phyloP scores from a whole-genome alignment of 2,797 vertebrate genomes.

The Psittacula echo region DNA sequence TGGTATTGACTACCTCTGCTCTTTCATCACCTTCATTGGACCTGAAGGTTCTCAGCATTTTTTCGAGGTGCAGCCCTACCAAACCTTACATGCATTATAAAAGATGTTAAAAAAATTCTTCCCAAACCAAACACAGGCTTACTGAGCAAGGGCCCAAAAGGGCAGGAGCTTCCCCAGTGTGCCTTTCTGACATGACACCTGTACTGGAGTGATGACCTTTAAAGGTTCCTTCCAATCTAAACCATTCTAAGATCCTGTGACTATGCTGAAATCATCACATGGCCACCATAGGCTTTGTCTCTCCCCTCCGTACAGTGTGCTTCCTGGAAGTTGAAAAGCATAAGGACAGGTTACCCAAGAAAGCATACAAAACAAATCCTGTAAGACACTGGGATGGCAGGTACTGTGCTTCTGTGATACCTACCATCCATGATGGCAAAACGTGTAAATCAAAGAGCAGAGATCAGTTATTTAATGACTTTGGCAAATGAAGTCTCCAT shows the following conservation, averaged over 20 bases:
- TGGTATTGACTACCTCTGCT: not conserved
- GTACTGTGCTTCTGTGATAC: not conserved
- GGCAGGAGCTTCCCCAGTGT: not conserved
- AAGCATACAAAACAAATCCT: not conserved
- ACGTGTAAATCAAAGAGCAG: not conserved
- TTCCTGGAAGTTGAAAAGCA: not conserved
- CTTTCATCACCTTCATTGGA: not conserved
- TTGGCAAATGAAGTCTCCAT: not conserved
- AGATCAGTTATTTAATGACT: not conserved
- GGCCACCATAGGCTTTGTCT: rapidly evolving
- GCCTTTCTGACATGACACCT: not conserved
- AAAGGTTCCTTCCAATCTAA: not conserved
- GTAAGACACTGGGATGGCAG: not conserved
- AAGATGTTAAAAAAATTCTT: not conserved
- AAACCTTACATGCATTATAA: not conserved
- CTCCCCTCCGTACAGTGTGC: rapidly evolving
- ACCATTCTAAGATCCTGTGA: rapidly evolving
- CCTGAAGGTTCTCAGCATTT: not conserved
- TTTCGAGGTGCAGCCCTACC: not conserved
- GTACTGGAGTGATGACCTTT: not conserved
- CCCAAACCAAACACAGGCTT: not conserved
- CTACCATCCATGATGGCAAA: not conserved
- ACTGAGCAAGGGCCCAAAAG: not conserved
- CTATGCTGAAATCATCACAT: not conserved
- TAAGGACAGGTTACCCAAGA: not conserved